phyloP scores from a whole-genome alignment of 2,797 vertebrate species.

The Cirrhinus molitorella region DNA sequence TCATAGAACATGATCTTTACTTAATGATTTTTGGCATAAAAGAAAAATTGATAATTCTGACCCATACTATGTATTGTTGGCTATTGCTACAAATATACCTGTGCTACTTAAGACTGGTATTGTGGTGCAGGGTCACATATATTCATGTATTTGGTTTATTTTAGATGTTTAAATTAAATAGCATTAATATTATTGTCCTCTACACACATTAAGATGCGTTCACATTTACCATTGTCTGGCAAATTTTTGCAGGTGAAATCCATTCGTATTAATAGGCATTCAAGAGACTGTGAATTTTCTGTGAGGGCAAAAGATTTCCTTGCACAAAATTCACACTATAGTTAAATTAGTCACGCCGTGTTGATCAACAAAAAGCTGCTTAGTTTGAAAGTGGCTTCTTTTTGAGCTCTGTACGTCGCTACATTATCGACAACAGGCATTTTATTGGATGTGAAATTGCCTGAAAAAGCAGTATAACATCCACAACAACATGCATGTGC shows the following conservation, averaged over 20 bases:
- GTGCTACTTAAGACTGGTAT: no score
- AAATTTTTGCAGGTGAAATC: not conserved
- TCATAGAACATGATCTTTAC: no score
- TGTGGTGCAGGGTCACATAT: no score
- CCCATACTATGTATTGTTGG: no score
- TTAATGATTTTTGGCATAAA: no score
- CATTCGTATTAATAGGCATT: not conserved
- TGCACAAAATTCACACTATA: not conserved
- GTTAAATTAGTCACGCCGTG: not conserved
- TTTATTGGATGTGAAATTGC: not conserved
- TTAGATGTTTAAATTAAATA: not conserved
- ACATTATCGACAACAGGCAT: not conserved
- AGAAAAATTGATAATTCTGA: no score
- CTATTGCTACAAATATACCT: no score
- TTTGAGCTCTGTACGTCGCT: not conserved
- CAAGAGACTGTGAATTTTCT: not conserved
- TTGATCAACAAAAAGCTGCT: not conserved
- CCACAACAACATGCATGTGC: slow-evolving; percentile 12
- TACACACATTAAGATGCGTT: not conserved
- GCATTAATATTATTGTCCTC: not conserved
- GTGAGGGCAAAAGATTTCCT: not conserved
- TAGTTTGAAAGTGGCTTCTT: not conserved
- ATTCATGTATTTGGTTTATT: not conserved
- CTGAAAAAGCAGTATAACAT: slow-evolving; percentile 9
- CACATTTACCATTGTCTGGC: not conserved